phyloP scores from a whole-genome alignment of 2,113 vertebrate genomes.

The Dicentrarchus labrax region DNA sequence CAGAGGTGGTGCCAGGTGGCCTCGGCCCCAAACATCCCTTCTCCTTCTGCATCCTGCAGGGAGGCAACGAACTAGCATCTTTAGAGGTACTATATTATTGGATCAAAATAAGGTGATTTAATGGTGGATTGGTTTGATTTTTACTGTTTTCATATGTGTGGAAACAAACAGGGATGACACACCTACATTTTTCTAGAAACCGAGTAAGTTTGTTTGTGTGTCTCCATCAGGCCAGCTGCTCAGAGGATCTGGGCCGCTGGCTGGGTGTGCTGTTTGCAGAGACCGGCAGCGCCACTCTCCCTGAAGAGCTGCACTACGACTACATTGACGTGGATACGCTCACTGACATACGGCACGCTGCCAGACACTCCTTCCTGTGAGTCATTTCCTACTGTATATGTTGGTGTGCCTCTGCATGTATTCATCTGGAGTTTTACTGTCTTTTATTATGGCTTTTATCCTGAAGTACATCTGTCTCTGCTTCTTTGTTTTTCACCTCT shows the following conservation, averaged over 20 bases:
- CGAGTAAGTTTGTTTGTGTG: conserved; percentile 10
- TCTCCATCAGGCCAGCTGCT: conserved; percentile 89
- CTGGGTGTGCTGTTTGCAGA: conserved; percentile 95
- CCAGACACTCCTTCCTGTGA: conserved; percentile 97
- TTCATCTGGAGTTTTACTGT: conserved; percentile 1
- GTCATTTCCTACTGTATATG: conserved; percentile 57
- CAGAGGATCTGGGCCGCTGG: conserved; percentile 96
- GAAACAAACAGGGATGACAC: background rate
- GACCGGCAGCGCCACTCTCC: conserved; percentile 88
- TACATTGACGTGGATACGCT: conserved; percentile 98
- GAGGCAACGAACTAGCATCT: conserved; percentile 86
- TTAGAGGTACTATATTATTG: conserved; percentile 87
- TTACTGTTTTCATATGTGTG: background rate
- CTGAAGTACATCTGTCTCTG: background rate
- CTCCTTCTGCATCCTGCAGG: conserved; percentile 93
- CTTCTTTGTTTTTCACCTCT: conserved; percentile 32
- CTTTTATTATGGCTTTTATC: conserved; percentile 4
- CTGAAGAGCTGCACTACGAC: conserved; percentile 96
- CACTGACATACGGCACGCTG: conserved; percentile 93
- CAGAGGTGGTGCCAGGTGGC: conserved; percentile 91
- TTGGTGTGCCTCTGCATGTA: background rate
- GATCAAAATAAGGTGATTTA: background rate
- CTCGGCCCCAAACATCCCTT: conserved; percentile 96
- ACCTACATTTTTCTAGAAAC: conserved; percentile 1
- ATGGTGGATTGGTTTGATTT: background rate